Base-by-base conservation (phyloP, 2,797 vertebrate genomes). In the Channa striata region DNA sequence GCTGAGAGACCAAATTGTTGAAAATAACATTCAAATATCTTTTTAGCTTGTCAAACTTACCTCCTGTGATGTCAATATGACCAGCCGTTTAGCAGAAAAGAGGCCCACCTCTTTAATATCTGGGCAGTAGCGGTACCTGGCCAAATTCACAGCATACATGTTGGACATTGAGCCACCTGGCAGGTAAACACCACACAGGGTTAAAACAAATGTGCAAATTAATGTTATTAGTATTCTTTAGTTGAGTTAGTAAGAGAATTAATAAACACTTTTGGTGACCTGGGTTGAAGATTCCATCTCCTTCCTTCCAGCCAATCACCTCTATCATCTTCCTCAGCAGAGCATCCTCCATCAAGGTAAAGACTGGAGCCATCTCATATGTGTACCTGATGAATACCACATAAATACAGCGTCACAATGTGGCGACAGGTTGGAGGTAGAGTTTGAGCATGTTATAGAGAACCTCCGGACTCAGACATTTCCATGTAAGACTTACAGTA, bases 111-210 rank as follows among this genome's bases (percentile, higher is more conserved):
- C 94, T 75, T 96, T 96, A 77, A 96, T 87, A n/a, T 94, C 92
- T 11, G 95, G 96, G 50, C 83, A 95, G 74, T 87, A 90, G 40
- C 72, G 92, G 79, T 95, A 96, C 79, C 96, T 93, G 73, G 95
- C 95, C 42, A 96, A 78, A 68, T 96, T 96, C 83, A 96, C 90
- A 19, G 95, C 95, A 19, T 96, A 96, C 95, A 97, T 96, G 77
- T 96, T 96, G 68, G 96, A 97, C 85, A 96, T 87, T 7, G 96
- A 96, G 23, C 96, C 96, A 83, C 96, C 96, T 96, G 90, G 17
- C 89, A 77, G 86, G 62, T 78, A 50, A 21, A 36, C 8, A 68
- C 8, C 0, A 0, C 14, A 0, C n/a, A 30, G 40, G 6, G 33
- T 43, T 61, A n/a, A 23, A 6, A 19, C 14, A 34, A 51, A 51